A percentile compares a stretch with the other conserved stretches of the same genome.
Evolutionary conservation across 2,113 vertebrate species (phyloP).

Genomic region (Cyanoramphus novaezelandiae): DNA sequence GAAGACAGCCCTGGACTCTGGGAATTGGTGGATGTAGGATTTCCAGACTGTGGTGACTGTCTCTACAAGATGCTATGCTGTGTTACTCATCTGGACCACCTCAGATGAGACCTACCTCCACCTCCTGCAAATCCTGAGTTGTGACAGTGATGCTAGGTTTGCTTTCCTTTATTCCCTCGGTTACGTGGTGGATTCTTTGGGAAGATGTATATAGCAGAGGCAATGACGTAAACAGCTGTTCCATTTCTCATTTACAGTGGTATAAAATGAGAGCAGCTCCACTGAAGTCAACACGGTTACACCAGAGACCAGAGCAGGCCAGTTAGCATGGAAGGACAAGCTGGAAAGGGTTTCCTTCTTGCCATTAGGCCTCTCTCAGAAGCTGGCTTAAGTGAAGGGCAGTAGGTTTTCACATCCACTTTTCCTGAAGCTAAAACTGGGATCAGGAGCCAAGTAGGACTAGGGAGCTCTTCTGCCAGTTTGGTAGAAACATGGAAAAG

Average conservation of each 20-base stretch:
- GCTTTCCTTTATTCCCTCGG: background rate
- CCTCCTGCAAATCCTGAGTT: background rate
- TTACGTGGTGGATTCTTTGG: background rate
- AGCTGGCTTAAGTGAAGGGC: background rate
- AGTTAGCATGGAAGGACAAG: background rate
- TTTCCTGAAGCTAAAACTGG: background rate
- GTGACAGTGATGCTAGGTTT: background rate
- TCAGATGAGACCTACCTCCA: background rate
- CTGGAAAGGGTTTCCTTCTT: background rate
- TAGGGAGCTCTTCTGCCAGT: background rate
- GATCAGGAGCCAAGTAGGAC: background rate
- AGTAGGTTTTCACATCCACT: background rate
- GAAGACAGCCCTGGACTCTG: background rate
- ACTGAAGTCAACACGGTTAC: background rate
- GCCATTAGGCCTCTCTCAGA: background rate
- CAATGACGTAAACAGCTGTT: background rate
- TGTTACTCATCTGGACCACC: background rate
- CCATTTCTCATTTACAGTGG: background rate
- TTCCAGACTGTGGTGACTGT: background rate
- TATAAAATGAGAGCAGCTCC: background rate
- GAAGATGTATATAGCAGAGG: background rate
- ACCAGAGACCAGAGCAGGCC: background rate
- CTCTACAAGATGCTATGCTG: background rate
- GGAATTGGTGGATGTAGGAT: background rate
- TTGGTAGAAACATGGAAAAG: background rate